Conservation (phyloP, 30 jellyfish, hydroid and myxozoan species). For the Aurelia aurita complex sp. Pacific region DNA sequence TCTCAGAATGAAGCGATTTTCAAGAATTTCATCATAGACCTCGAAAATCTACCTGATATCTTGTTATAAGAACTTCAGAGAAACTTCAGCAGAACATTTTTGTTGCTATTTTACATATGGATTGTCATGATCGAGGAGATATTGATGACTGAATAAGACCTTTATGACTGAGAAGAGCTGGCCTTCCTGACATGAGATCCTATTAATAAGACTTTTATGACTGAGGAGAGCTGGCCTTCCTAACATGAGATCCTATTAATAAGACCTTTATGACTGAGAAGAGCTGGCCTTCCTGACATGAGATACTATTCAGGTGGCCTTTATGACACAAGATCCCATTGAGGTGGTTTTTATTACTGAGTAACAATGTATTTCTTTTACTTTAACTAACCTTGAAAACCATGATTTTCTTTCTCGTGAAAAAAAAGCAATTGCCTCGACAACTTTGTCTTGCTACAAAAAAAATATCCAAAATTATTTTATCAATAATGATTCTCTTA, state of each 20-base stretch:
- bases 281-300: too few species aligned
- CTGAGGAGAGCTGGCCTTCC: neutral
- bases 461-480: neutral
- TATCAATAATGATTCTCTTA: too few species aligned
- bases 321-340: too few species aligned
- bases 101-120: too few species aligned
- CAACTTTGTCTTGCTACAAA: slow-evolving; percentile 69
- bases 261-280: neutral
- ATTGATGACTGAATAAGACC: neutral
- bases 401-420: slow-evolving; percentile 79
- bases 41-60: too few species aligned
- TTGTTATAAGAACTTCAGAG: too few species aligned
- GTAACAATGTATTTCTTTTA: neutral
- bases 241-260: neutral
- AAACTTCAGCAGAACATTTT: too few species aligned
- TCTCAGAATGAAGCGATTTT: too few species aligned
- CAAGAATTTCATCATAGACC: too few species aligned
- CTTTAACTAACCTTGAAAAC: slow-evolving; percentile 74
- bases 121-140: too few species aligned
- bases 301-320: too few species aligned
- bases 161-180: neutral
- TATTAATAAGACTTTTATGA: neutral
- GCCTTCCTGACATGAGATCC: neutral
- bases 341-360: too few species aligned
- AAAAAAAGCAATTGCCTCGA: slow-evolving; percentile 77